Conservation (phyloP, 2,888 invertebrate species). For the Sepiola atlantica region DNA sequence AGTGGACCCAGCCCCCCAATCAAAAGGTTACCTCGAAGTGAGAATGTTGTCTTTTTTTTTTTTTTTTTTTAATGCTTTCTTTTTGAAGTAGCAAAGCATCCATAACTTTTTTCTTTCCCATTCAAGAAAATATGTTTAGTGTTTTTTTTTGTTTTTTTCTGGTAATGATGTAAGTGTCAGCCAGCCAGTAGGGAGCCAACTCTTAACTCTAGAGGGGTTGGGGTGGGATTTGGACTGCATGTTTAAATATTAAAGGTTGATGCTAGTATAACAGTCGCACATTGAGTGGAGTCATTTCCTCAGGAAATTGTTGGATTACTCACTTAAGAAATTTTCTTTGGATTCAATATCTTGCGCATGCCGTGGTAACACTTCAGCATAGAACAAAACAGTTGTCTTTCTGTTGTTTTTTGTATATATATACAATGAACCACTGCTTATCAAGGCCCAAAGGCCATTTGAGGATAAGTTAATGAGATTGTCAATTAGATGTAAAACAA, state of each 20-base stretch:
- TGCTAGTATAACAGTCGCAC: not conserved
- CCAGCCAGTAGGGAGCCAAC: not conserved
- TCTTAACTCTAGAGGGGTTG: not conserved
- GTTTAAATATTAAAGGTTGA: not conserved
- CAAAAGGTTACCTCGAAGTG: not conserved
- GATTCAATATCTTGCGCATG: not conserved
- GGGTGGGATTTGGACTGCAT: too few species aligned
- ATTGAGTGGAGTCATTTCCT: not conserved
- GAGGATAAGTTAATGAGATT: too few species aligned
- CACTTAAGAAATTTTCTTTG: not conserved
- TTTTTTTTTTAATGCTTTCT: not conserved
- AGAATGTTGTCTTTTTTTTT: not conserved
- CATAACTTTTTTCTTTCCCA: not conserved
- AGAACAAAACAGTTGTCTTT: too few species aligned
- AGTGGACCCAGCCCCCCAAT: not conserved
- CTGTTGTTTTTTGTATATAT: too few species aligned
- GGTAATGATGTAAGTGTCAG: not conserved
- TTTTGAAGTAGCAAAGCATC: not conserved
- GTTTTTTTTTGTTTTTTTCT: not conserved
- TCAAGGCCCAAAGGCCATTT: too few species aligned
- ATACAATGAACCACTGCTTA: too few species aligned
- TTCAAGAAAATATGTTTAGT: not conserved
- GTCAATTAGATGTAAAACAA: too few species aligned
- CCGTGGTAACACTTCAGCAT: not conserved
- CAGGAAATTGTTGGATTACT: constrained; percentile 32